Conservation (phyloP, 2,888 invertebrate genomes). For the Reticulitermes lucifugus region DNA sequence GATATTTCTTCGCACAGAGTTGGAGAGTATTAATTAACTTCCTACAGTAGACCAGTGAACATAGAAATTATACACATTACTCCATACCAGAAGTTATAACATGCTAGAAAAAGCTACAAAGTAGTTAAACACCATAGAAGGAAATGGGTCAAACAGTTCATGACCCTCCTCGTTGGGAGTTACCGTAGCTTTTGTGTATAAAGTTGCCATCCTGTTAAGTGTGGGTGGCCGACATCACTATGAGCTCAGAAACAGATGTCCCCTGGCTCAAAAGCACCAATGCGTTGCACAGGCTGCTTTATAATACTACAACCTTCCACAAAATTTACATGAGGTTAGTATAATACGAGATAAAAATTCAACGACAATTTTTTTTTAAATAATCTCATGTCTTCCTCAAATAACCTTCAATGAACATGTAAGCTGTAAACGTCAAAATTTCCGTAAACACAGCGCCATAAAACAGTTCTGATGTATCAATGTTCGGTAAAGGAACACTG, state of each 20-base stretch:
- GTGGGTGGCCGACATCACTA: not conserved
- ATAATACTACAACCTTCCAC: not conserved
- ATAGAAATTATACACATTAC: not conserved
- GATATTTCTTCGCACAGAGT: too few relatives aligned
- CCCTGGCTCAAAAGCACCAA: not conserved
- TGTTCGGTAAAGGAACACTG: too few relatives aligned
- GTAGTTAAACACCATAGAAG: not conserved
- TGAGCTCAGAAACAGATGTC: constrained; percentile 3
- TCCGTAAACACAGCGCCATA: too few relatives aligned
- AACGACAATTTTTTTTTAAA: too few relatives aligned
- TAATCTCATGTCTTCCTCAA: too few relatives aligned
- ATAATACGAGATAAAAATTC: too few relatives aligned
- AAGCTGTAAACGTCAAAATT: too few relatives aligned
- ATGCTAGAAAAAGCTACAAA: not conserved
- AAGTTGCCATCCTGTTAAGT: not conserved
- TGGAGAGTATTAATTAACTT: not conserved
- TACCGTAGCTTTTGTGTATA: not conserved
- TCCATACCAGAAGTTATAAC: not conserved
- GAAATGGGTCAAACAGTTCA: not conserved
- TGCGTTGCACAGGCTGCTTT: not conserved
- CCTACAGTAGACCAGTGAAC: not conserved
- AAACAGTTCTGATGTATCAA: too few relatives aligned
- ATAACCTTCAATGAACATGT: too few relatives aligned
- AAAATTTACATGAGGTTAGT: not conserved
- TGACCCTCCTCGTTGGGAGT: not conserved